phyloP scores from a whole-genome alignment of 2,113 vertebrate species.

The Apaloderma vittatum region DNA sequence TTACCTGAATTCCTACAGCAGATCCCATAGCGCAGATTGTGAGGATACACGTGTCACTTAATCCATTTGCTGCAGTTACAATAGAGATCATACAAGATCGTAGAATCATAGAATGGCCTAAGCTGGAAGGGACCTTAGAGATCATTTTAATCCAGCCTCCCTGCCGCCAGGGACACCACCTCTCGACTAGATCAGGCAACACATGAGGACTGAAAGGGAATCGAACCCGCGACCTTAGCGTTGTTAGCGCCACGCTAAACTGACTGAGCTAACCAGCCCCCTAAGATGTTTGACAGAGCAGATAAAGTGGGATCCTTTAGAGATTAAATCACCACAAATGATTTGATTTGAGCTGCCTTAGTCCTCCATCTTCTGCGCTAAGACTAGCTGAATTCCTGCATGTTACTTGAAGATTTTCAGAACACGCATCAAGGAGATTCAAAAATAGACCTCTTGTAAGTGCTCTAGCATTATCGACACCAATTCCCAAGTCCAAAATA shows the following conservation, averaged over 20 bases:
- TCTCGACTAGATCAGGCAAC: too few species aligned
- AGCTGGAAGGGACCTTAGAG: too few species aligned
- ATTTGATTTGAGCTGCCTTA: not conserved
- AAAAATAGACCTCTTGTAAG: not conserved
- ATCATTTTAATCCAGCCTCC: too few species aligned
- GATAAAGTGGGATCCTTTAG: not conserved
- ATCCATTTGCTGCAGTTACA: not conserved
- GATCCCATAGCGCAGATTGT: not conserved
- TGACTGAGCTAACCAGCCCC: too few species aligned
- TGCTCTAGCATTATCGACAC: not conserved
- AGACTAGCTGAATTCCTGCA: not conserved
- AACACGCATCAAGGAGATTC: not conserved
- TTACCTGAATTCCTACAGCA: not conserved
- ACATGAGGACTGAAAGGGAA: too few species aligned
- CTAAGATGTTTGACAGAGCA: not conserved
- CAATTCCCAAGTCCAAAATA: not conserved
- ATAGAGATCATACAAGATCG: not conserved
- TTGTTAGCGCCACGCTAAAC: too few species aligned
- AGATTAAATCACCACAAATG: not conserved
- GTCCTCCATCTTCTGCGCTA: not conserved
- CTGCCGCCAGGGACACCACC: too few species aligned
- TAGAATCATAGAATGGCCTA: too few species aligned
- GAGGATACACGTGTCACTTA: not conserved
- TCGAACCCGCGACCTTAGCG: too few species aligned
- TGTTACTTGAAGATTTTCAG: not conserved